These are phyloP conservation scores for Musca domestica DNA, from an alignment of 1,140 invertebrate genomes.

Conservation along the genomic window DNA sequence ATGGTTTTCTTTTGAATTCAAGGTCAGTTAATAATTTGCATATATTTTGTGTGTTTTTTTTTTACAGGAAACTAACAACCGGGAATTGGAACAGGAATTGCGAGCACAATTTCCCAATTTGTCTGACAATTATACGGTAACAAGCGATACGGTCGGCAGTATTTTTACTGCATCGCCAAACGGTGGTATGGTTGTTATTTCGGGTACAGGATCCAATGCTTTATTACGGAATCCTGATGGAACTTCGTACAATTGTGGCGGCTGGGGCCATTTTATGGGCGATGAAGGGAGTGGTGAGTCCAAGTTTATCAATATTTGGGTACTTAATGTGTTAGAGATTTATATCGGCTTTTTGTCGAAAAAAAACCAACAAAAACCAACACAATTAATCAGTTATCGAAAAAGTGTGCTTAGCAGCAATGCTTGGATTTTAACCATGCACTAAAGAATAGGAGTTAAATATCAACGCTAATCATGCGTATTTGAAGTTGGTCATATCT, in stretches of 20 bases:
- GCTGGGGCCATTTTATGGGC: conserved; percentile 93
- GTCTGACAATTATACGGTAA: conserved; percentile 65
- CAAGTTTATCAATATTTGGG: too few species aligned
- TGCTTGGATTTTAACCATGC: too few species aligned
- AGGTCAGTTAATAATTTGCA: neutral
- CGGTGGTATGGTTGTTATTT: conserved; percentile 89
- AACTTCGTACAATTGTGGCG: conserved; percentile 76
- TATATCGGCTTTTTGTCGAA: too few species aligned
- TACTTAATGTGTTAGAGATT: too few species aligned
- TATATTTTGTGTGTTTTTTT: conserved; percentile 1
- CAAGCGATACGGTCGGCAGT: conserved; percentile 83
- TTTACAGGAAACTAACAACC: conserved; percentile 70
- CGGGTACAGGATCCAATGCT: conserved; percentile 92
- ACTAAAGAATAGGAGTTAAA: too few species aligned
- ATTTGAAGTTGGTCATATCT: too few species aligned
- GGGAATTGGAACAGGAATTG: conserved; percentile 65
- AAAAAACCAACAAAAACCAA: too few species aligned
- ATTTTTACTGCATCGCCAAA: conserved; percentile 71
- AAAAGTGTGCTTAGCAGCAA: too few species aligned
- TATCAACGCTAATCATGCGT: too few species aligned
- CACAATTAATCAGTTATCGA: too few species aligned
- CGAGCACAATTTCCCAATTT: conserved; percentile 62
- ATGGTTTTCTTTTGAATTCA: too few species aligned
- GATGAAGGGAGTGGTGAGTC: conserved; percentile 89
- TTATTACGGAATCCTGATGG: conserved; percentile 81